Conservation (phyloP, 2,797 vertebrate species). For the Choloepus didactylus region DNA sequence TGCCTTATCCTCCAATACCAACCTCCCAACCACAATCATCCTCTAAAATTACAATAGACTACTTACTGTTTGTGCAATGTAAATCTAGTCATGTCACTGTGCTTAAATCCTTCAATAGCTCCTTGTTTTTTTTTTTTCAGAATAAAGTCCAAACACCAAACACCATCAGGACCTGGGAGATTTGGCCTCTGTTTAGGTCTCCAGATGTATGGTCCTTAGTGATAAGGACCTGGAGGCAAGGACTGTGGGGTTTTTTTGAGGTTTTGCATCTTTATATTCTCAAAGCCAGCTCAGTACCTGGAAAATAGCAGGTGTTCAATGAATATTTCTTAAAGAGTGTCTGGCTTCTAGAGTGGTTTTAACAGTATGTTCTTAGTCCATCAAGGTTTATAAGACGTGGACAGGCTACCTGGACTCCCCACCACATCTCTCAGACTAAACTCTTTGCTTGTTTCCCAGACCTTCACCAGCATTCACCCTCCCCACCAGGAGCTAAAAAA, state of each 20-base stretch:
- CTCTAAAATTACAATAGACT: background rate
- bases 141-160: background rate
- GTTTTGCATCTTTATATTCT: background rate
- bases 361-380: background rate
- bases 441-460: background rate
- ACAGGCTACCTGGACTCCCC: background rate
- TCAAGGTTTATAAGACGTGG: background rate
- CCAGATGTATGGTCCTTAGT: background rate
- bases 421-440: background rate
- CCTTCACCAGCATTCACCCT: background rate
- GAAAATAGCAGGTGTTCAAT: background rate
- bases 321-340: conserved; percentile 5
- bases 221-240: background rate
- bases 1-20: background rate
- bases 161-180: background rate
- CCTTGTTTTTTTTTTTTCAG: background rate
- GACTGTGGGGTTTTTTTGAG: background rate
- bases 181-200: background rate
- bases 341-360: background rate
- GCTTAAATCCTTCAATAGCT: background rate
- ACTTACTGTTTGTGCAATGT: background rate
- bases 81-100: background rate
- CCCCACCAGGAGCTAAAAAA: background rate
- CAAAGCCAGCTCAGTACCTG: background rate
- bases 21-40: background rate